These are phyloP conservation scores for Cerceris rybyensis DNA, from an alignment of 2,888 invertebrate species.

Conservation along the genomic window DNA sequence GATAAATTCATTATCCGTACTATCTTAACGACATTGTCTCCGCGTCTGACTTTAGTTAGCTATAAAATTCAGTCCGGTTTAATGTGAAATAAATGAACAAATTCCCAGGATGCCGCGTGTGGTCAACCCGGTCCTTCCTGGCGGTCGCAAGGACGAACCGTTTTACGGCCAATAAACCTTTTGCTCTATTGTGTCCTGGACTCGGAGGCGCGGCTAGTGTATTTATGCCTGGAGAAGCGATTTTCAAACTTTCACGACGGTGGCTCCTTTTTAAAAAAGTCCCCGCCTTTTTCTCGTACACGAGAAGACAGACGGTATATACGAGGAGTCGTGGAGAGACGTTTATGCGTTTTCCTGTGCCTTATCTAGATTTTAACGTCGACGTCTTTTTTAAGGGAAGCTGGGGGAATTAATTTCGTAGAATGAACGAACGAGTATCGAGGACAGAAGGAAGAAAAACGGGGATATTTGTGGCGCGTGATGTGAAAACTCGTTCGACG, in stretches of 20 bases:
- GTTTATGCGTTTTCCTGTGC: constrained; percentile 32
- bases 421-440: constrained; percentile 16
- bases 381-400: constrained; percentile 5
- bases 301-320: neutral
- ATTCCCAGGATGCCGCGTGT: constrained; percentile 61
- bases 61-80: constrained; percentile 55
- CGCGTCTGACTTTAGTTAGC: constrained; percentile 49
- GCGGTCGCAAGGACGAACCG: constrained; percentile 36
- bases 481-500: constrained; percentile 32
- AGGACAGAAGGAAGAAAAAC: neutral
- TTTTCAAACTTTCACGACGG: neutral
- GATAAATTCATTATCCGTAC: constrained; percentile 41
- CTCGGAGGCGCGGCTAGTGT: constrained; percentile 1
- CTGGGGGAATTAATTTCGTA: constrained; percentile 28
- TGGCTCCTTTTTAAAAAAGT: constrained; percentile 10
- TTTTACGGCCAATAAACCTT: constrained; percentile 70
- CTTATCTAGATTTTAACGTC: constrained; percentile 38
- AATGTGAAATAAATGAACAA: constrained; percentile 64
- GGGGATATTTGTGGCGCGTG: constrained; percentile 9
- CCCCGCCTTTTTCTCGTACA: constrained; percentile 40
- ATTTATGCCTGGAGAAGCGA: constrained; percentile 8
- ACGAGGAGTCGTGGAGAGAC: neutral
- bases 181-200: constrained; percentile 52
- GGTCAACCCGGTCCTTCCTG: constrained; percentile 41
- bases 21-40: constrained; percentile 61